Conservation (phyloP, 2,113 vertebrate species). For the Paedocypris sp. region DNA sequence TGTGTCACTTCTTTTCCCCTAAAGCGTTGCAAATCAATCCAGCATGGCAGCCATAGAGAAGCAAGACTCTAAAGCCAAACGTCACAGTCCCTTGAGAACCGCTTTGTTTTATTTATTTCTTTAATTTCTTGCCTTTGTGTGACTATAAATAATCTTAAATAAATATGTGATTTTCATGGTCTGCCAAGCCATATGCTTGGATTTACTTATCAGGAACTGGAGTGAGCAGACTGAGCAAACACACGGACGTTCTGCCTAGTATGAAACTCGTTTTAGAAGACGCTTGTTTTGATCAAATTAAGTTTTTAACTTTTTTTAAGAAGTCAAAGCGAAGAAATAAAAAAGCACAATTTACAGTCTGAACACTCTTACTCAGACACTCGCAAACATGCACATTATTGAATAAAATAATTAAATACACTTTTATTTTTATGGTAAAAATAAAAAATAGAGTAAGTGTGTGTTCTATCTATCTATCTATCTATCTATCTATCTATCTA, state of each 20-base stretch:
- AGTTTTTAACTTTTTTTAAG: too few species aligned
- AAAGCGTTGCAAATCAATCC: neutral
- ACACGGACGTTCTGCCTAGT: neutral
- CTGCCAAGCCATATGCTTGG: neutral
- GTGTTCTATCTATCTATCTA: too few species aligned
- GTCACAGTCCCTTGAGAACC: neutral
- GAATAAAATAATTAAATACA: too few species aligned
- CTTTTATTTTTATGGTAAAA: too few species aligned
- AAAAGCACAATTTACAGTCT: too few species aligned
- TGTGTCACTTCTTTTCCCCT: neutral
- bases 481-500: too few species aligned
- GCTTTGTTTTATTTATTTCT: neutral
- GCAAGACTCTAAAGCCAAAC: neutral
- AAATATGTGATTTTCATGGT: neutral
- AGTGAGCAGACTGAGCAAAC: neutral
- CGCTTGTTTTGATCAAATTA: too few species aligned
- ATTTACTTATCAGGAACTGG: neutral
- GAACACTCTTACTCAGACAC: too few species aligned
- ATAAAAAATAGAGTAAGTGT: too few species aligned
- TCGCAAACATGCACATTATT: too few species aligned
- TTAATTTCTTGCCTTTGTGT: neutral
- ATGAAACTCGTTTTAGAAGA: neutral
- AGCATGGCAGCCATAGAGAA: neutral
- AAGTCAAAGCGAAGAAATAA: too few species aligned
- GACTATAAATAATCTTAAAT: conserved; percentile 4